Percentiles rank a stretch among this genome's conserved stretches.
Evolutionary conservation across 2,888 invertebrate genomes (phyloP).

Genomic region (Xylota sylvarum): DNA sequence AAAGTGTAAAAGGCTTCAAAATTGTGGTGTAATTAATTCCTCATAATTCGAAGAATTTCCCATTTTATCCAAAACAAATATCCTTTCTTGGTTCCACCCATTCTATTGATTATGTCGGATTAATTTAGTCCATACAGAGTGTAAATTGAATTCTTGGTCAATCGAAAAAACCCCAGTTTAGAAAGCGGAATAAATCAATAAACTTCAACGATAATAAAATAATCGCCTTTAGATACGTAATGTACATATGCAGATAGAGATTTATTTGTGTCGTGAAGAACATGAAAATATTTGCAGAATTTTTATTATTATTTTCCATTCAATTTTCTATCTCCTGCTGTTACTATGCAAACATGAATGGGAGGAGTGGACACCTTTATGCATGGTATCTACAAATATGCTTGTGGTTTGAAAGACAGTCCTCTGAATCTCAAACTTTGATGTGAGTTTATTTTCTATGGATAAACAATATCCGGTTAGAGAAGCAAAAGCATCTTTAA

Average conservation of each 20-base stretch:
- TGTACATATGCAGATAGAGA: too few species aligned
- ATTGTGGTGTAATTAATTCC: too few species aligned
- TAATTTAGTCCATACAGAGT: background rate
- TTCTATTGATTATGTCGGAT: background rate
- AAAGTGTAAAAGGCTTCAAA: too few species aligned
- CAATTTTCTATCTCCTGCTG: background rate
- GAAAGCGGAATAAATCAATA: slow-evolving; percentile 4
- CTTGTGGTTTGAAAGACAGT: background rate
- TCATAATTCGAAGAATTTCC: too few species aligned
- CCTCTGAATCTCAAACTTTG: too few species aligned
- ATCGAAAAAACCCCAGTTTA: background rate
- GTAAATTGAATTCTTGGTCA: background rate
- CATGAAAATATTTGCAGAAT: slow-evolving; percentile 10
- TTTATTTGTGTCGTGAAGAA: background rate
- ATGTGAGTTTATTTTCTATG: background rate
- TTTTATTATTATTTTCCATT: background rate
- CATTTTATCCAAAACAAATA: too few species aligned
- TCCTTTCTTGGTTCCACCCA: too few species aligned
- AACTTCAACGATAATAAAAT: slow-evolving; percentile 13
- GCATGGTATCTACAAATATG: background rate
- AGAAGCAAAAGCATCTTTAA: background rate
- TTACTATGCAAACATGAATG: background rate
- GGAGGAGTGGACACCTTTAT: background rate
- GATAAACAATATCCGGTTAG: background rate
- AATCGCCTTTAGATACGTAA: slow-evolving; percentile 1